Conservation (phyloP, 2,113 vertebrate species). For the Dunckerocampus dactyliophorus region DNA sequence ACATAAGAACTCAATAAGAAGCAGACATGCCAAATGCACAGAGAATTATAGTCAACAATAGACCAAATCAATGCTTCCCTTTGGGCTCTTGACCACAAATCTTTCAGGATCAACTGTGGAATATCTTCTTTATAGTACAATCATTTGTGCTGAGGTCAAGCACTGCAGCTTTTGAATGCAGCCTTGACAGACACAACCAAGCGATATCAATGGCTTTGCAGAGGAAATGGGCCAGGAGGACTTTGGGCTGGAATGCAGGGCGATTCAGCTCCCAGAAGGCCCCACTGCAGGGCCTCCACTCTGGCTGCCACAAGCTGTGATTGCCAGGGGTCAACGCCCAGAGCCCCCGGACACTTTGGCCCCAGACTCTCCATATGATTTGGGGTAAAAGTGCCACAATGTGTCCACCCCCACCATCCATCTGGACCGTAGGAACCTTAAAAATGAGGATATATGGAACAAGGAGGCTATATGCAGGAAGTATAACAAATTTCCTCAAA, state of each 20-base stretch:
- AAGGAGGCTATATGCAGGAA: conserved; percentile 3
- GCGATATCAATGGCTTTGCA: conserved; percentile 34
- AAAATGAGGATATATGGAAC: conserved; percentile 18
- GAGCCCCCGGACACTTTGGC: conserved; percentile 47
- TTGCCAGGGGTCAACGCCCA: conserved; percentile 59
- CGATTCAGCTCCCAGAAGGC: conserved; percentile 54
- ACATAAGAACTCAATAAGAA: background rate
- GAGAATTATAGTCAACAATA: conserved; percentile 39
- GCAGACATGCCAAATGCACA: conserved; percentile 36
- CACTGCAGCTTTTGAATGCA: conserved; percentile 66
- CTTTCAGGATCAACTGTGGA: conserved; percentile 59
- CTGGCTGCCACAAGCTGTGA: conserved; percentile 68
- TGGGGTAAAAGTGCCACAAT: conserved; percentile 55
- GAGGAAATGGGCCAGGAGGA: conserved; percentile 58
- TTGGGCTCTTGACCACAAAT: conserved; percentile 58
- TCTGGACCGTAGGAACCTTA: conserved; percentile 14
- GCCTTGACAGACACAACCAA: conserved; percentile 61
- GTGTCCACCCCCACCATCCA: conserved; percentile 41
- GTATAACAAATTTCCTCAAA: conserved; percentile 6
- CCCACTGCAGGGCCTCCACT: conserved; percentile 40
- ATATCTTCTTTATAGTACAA: conserved; percentile 62
- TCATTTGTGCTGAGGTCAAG: conserved; percentile 62
- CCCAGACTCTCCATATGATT: conserved; percentile 45
- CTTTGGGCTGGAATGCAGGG: conserved; percentile 58
- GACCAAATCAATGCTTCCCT: conserved; percentile 45